Evolutionary conservation across 2,113 vertebrate species (phyloP), one percentile per base, ranked within the genome.

Genomic region (Tragelaphus scriptus): DNA sequence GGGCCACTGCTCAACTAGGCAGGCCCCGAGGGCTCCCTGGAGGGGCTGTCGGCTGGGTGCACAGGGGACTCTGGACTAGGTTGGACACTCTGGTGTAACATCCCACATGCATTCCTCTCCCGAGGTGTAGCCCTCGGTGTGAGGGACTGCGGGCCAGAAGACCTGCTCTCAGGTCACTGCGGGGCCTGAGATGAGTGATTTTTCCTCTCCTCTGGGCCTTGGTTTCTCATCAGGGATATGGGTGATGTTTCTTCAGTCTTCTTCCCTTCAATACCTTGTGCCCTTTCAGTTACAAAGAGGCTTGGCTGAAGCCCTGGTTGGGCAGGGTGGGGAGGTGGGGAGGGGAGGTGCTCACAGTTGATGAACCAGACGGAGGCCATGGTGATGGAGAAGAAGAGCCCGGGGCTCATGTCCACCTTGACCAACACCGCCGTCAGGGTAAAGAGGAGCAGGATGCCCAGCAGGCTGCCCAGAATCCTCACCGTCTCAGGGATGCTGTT

Each of bases 351-450:
- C 99, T 99, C 97, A 99, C 99, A 99, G 98, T 99, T 99, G 97
- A 99, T 99, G 98, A 99, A 99, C 99, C 99, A 99, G 96, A 99
- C 99, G 0, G 99, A 99, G 0, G 99, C 99, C 99, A 99, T 99
- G 97, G 99, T 99, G 98, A 99, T 68, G 1, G 99, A 99, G 95
- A 99, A 99, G 98, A 99, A 99, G 65, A 36, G 59, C 16, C 98
- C 98, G 0, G 98, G 94, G 13, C 98, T 98, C 99, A 99, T 98
- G 19, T 98, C 98, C 94, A 99, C 98, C 97, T 99, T 99, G 95
- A 99, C 99, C 88, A 99, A 93, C 14, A 77, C 98, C 0, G 99
- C 99, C 0, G 99, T 99, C 98, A 99, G 90, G 95, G 99, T 95
- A 89, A 99, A 99, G 97, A 99, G 97, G 84, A 99, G 51, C 40